A percentile compares a stretch with the other conserved stretches of the same genome.
Evolutionary conservation across 2,113 vertebrate genomes (phyloP).

Genomic region (Donacobius atricapilla): DNA sequence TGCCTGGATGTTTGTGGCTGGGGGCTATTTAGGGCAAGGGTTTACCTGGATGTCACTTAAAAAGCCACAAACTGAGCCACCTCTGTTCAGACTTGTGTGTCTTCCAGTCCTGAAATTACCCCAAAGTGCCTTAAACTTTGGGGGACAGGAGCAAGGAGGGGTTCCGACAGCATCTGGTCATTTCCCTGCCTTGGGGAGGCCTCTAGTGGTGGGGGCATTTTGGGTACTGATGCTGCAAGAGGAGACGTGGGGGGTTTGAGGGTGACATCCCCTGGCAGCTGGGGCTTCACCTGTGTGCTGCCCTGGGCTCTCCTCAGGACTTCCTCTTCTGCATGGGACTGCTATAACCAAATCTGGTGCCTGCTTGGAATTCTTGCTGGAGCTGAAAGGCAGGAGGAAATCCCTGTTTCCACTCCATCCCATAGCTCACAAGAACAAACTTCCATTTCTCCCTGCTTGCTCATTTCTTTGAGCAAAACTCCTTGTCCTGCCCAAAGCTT

Average conservation of each 20-base stretch:
- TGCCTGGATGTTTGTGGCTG: neutral
- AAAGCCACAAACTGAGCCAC: neutral
- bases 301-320: neutral
- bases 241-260: fast-evolving
- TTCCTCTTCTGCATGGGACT: neutral
- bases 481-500: neutral
- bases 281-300: fast-evolving
- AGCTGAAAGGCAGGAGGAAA: neutral
- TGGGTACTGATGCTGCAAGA: neutral
- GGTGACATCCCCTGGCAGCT: neutral
- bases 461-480: neutral
- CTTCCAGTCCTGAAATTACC: neutral
- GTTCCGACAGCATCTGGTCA: neutral
- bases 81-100: neutral
- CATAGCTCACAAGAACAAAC: neutral
- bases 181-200: fast-evolving
- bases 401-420: neutral
- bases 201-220: neutral
- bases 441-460: neutral
- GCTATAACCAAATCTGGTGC: neutral
- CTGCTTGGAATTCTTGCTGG: neutral
- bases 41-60: neutral
- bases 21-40: neutral
- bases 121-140: neutral
- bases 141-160: neutral